A percentile compares a stretch with the other conserved stretches of the same genome.
phyloP scores from a whole-genome alignment of 2,888 invertebrate species.

The Pterobdella sp. region DNA sequence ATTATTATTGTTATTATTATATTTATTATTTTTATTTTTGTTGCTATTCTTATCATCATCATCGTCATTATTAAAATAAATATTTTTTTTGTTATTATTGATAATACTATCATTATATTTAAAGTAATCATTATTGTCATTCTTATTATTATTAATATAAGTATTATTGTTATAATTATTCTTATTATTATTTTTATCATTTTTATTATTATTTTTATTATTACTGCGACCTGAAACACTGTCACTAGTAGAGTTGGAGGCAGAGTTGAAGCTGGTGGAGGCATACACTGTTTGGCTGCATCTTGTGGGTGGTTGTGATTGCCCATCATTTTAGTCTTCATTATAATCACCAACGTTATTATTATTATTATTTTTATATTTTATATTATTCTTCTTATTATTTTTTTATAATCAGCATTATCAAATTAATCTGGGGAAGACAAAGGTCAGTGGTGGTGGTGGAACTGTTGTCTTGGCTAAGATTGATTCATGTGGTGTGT shows the following conservation, averaged over 20 bases:
- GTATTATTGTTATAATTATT: not conserved
- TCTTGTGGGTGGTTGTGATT: not conserved
- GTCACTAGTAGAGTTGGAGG: not conserved
- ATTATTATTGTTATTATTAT: not conserved
- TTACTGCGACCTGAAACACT: not conserved
- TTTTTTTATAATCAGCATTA: too few relatives aligned
- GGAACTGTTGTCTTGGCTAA: too few relatives aligned
- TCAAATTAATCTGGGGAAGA: too few relatives aligned
- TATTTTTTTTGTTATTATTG: not conserved
- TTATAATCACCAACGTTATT: too few relatives aligned
- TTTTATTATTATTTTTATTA: not conserved
- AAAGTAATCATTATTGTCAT: not conserved
- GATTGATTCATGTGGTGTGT: too few relatives aligned
- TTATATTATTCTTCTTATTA: too few relatives aligned
- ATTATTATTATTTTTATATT: too few relatives aligned
- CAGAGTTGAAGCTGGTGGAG: not conserved
- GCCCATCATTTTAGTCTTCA: not conserved
- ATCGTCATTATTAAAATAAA: not conserved
- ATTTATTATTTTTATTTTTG: not conserved
- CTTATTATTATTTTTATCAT: not conserved
- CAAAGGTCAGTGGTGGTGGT: too few relatives aligned
- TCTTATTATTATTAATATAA: not conserved
- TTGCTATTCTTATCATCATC: not conserved
- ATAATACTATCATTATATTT: not conserved
- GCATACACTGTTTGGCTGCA: conserved; percentile 12